phyloP scores from a whole-genome alignment of 2,113 vertebrate species.

The Copsychus sechellarum region DNA sequence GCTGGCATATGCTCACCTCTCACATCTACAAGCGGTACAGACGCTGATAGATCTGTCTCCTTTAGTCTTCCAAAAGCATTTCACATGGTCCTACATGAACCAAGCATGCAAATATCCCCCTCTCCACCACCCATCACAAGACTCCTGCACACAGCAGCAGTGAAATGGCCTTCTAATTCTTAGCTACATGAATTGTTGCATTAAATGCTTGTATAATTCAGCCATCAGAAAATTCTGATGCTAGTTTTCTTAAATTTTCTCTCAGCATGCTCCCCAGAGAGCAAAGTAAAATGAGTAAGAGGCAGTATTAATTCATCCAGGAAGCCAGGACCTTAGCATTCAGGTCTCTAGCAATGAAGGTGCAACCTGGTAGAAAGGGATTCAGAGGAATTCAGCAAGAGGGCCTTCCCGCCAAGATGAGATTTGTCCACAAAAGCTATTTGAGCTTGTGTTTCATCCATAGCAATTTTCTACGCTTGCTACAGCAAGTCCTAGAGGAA shows the following conservation, averaged over 20 bases:
- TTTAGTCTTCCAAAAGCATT: background rate
- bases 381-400: background rate
- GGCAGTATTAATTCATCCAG: background rate
- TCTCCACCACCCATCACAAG: background rate
- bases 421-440: background rate
- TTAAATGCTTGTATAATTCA: accelerated
- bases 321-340: background rate
- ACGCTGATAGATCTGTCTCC: background rate
- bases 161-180: background rate
- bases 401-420: background rate
- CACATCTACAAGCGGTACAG: background rate
- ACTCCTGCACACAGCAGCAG: background rate
- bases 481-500: background rate
- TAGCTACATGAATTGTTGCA: background rate
- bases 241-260: background rate
- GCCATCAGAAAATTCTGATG: background rate
- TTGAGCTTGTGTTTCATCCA: background rate
- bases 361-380: background rate
- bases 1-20: background rate
- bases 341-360: background rate
- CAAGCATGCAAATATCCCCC: background rate
- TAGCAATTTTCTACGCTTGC: background rate
- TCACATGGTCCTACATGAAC: background rate
- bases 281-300: background rate
- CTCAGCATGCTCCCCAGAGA: background rate